Evolutionary conservation across 2,113 vertebrate species (phyloP), one percentile per base, ranked within the genome.

Genomic region (Aspidoscelis tigris): DNA sequence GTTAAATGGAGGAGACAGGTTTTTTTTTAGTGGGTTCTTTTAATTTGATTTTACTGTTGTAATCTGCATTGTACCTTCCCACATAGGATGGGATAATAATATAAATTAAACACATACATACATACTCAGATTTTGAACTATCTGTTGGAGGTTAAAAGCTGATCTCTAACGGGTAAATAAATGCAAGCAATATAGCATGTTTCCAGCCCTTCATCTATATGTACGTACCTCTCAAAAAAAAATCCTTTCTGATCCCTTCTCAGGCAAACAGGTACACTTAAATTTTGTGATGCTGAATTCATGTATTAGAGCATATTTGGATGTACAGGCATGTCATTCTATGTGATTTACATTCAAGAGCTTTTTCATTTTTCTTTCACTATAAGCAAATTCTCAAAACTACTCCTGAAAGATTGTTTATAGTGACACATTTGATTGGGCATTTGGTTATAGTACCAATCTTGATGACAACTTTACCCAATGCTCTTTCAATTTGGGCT

Each of bases 321-420:
- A 26, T 20, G 68, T 64, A 64, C 58, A 61, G 47, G 71, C 71
- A 74, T 74, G 39, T 26, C 11, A 20, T 7, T 12, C 58, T 33
- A 73, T 50, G 41, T 26, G 21, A 41, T 73, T 65, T 73, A 26
- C 26, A 55, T 22, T 26, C 76, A 20, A 70, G 11, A 26, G 43
- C 21, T 11, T 39, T 79, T 12, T 44, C 69, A 18, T 73, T 43
- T 78, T 33, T 58, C 61, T 10, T 68, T 71, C 9, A 43, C 18
- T 70, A 58, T 41, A 33, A 58, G 70, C 53, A 76, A 64, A 33
- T 72, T 78, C 26, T 71, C 41, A 64, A 21, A 64, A 21, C 53
- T n/a, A 61, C 26, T 71, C 78, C 53, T 78, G 83, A 78, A 78
- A 44, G 24, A 64, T 72, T 64, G 43, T 77, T 84, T 78, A 79